phyloP scores from a whole-genome alignment of 2,888 invertebrate species.

The Notodonta ziczac region DNA sequence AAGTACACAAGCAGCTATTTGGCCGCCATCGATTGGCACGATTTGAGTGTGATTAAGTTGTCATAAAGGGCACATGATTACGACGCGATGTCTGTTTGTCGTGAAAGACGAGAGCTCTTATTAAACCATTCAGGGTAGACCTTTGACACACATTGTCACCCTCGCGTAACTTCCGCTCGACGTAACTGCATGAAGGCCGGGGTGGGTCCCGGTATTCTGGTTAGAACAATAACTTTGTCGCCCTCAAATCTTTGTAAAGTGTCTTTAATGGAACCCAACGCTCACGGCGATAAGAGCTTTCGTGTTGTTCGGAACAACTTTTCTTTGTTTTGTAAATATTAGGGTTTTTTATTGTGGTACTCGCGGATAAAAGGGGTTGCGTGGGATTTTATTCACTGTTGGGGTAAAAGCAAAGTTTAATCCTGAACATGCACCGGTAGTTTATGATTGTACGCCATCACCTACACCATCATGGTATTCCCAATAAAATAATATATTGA shows the following conservation, averaged over 20 bases:
- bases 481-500: slow-evolving; percentile 17
- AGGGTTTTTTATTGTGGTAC: slow-evolving; percentile 60
- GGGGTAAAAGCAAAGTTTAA: slow-evolving; percentile 14
- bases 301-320: slow-evolving; percentile 66
- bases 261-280: slow-evolving; percentile 74
- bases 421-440: neutral
- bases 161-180: slow-evolving; percentile 33
- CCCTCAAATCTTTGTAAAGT: slow-evolving; percentile 75
- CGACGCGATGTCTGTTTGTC: slow-evolving; percentile 52
- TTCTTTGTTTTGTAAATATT: slow-evolving; percentile 71
- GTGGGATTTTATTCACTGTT: slow-evolving; percentile 28
- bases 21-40: slow-evolving; percentile 55
- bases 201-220: slow-evolving; percentile 57
- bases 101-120: slow-evolving; percentile 54
- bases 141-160: slow-evolving; percentile 47
- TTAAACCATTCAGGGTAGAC: slow-evolving; percentile 41
- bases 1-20: slow-evolving; percentile 38
- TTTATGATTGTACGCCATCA: neutral
- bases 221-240: slow-evolving; percentile 58
- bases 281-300: slow-evolving; percentile 73
- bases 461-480: neutral
- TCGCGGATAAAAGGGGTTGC: slow-evolving; percentile 27
- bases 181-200: slow-evolving; percentile 36
- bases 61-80: slow-evolving; percentile 56
- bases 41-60: slow-evolving; percentile 46